These are phyloP conservation scores for Chaenodraco wilsoni DNA, from an alignment of 2,797 vertebrate genomes.

Conservation along the genomic window DNA sequence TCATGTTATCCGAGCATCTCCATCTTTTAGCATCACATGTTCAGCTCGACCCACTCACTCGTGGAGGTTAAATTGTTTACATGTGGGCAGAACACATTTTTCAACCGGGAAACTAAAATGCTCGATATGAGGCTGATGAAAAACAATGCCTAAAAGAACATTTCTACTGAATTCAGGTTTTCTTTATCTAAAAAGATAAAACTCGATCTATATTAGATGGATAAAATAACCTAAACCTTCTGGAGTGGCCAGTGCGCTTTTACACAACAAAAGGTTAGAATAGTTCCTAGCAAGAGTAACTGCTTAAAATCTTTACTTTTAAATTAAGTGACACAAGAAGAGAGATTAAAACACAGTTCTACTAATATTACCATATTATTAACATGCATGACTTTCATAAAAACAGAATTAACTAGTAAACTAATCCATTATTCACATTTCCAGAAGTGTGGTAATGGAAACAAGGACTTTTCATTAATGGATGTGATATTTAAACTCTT, in stretches of 20 bases:
- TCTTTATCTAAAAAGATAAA: background rate
- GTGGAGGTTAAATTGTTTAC: too few relatives aligned
- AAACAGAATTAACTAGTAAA: conserved; percentile 3
- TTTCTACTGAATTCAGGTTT: background rate
- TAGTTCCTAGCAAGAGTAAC: conserved; percentile 2
- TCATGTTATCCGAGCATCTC: background rate
- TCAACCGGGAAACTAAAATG: background rate
- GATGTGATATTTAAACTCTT: conserved; percentile 65
- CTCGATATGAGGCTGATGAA: background rate
- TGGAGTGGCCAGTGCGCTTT: conserved; percentile 1
- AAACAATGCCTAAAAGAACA: background rate
- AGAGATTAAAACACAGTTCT: background rate
- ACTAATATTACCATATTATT: background rate
- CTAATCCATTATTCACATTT: conserved; percentile 13
- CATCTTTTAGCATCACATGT: too few relatives aligned
- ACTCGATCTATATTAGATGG: too few relatives aligned
- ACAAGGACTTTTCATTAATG: conserved; percentile 57
- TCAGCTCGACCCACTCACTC: too few relatives aligned
- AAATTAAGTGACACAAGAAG: conserved; percentile 13
- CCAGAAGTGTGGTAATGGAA: conserved; percentile 33
- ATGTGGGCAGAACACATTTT: background rate
- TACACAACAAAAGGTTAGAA: conserved; percentile 8
- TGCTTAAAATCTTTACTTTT: background rate
- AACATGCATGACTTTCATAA: background rate
- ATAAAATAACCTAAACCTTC: conserved; percentile 21